Evolutionary conservation across 2,888 invertebrate genomes (phyloP).

Genomic region (Hirtodrosophila histrioides): DNA sequence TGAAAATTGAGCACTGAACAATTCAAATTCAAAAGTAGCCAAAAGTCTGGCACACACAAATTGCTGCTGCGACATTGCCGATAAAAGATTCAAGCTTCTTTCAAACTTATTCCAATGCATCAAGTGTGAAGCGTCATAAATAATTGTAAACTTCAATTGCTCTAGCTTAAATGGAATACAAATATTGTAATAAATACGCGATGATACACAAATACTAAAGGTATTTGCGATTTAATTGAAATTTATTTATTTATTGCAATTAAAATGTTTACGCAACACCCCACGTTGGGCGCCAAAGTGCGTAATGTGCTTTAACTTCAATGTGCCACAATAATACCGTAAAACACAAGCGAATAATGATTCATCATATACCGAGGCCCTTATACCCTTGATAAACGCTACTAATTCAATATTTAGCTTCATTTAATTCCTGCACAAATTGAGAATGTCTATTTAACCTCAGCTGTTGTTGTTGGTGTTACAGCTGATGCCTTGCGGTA

Average conservation of each 20-base stretch:
- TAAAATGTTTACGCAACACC: constrained; percentile 4
- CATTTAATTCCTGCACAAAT: too few species aligned
- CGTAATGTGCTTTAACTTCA: not conserved
- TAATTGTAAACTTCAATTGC: constrained; percentile 5
- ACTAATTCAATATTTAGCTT: too few species aligned
- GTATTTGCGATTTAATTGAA: constrained; percentile 21
- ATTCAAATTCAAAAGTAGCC: constrained; percentile 65
- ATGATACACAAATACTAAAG: not conserved
- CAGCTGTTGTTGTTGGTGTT: not conserved
- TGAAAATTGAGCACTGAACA: constrained; percentile 52
- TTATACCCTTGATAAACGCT: not conserved
- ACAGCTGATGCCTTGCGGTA: not conserved
- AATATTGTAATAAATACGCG: constrained; percentile 1
- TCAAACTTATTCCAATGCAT: constrained; percentile 27
- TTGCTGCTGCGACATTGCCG: constrained; percentile 59
- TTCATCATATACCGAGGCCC: not conserved
- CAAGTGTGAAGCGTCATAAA: constrained; percentile 8
- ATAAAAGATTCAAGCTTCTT: constrained; percentile 55
- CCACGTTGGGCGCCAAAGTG: not conserved
- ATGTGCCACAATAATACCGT: not conserved
- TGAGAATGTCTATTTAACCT: too few species aligned
- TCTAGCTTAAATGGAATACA: not conserved
- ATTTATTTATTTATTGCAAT: constrained; percentile 39
- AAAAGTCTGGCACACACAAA: constrained; percentile 39
- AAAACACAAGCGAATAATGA: not conserved